A percentile compares a stretch with the other conserved stretches of the same genome.
phyloP scores from a whole-genome alignment of 2,888 invertebrate species.

The Isoperla grammatica region DNA sequence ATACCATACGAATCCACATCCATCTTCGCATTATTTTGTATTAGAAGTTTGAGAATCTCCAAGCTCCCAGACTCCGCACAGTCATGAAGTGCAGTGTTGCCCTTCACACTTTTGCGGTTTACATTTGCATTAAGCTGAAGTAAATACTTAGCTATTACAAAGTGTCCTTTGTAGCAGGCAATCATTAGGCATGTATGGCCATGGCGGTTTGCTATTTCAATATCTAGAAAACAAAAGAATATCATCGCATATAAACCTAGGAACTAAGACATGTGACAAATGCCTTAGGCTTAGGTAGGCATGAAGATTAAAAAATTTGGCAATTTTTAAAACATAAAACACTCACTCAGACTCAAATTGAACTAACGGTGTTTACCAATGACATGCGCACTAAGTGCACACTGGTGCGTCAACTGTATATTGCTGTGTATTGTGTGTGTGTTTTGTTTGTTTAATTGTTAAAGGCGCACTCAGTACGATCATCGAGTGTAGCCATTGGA shows the following conservation, averaged over 20 bases:
- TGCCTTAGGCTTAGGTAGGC: too few relatives aligned
- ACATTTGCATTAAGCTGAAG: slow-evolving; percentile 83
- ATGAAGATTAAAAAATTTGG: too few relatives aligned
- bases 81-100: slow-evolving; percentile 96
- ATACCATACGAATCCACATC: slow-evolving; percentile 87
- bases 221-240: slow-evolving; percentile 55
- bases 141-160: slow-evolving; percentile 83
- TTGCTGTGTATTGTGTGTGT: too few relatives aligned
- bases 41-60: slow-evolving; percentile 82
- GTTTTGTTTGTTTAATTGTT: too few relatives aligned
- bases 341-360: too few relatives aligned
- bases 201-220: slow-evolving; percentile 92
- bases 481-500: too few relatives aligned
- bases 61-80: slow-evolving; percentile 94
- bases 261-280: not conserved
- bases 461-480: too few relatives aligned
- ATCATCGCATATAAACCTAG: too few relatives aligned
- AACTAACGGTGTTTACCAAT: too few relatives aligned
- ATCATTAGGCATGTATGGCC: slow-evolving; percentile 98
- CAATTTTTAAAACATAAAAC: too few relatives aligned
- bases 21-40: slow-evolving; percentile 85
- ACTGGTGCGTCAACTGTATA: too few relatives aligned
- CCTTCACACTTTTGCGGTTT: slow-evolving; percentile 86
- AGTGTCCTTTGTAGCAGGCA: slow-evolving; percentile 93
- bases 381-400: too few relatives aligned